A percentile compares a stretch with the other conserved stretches of the same genome.
phyloP scores from a whole-genome alignment of 2,797 vertebrate species.

The Poeciliopsis presidionis region DNA sequence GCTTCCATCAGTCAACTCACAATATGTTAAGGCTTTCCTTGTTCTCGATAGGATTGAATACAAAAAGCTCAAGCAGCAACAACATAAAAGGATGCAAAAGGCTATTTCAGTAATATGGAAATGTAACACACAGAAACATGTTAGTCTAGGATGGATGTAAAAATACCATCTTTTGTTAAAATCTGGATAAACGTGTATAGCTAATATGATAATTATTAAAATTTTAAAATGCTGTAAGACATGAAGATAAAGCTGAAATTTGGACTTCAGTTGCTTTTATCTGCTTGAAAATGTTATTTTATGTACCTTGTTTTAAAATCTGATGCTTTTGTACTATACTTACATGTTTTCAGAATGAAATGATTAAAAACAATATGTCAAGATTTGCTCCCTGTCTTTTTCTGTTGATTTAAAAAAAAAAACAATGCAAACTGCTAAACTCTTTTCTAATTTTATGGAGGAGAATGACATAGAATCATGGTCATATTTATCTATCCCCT shows the following conservation, averaged over 20 bases:
- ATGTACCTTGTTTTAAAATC: background rate
- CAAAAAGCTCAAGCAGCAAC: background rate
- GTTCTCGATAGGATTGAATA: background rate
- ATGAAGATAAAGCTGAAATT: background rate
- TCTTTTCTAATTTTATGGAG: background rate
- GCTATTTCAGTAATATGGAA: background rate
- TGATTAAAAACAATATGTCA: conserved; percentile 23
- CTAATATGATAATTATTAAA: background rate
- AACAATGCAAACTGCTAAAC: background rate
- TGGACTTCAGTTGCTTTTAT: background rate
- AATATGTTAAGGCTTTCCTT: background rate
- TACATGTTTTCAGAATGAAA: background rate
- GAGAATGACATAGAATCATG: background rate
- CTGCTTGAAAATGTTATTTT: background rate
- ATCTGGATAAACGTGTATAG: background rate
- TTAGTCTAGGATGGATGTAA: background rate
- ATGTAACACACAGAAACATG: background rate
- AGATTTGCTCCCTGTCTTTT: background rate
- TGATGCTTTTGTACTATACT: background rate
- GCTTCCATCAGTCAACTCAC: background rate
- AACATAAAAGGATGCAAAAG: background rate
- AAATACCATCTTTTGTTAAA: background rate
- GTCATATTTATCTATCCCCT: background rate
- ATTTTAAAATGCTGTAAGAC: background rate
- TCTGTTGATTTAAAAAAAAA: background rate